A percentile compares a stretch with the other conserved stretches of the same genome.
Conservation (phyloP, 2,113 vertebrate genomes). For the Bubalus kerabau region DNA sequence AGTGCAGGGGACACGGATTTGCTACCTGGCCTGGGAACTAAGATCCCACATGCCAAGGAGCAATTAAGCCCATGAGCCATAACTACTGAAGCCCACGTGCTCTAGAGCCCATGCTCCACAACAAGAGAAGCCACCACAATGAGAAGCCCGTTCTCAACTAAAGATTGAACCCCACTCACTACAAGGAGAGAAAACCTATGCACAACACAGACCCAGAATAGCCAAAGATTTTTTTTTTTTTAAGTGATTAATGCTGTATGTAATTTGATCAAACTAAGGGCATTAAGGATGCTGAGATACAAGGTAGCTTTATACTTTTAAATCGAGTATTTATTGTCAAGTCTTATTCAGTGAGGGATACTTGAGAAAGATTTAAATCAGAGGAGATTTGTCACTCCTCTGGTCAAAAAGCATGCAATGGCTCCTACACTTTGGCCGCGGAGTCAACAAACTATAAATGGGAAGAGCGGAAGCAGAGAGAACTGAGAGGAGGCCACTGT, state of each 20-base stretch:
- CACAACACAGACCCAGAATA: not conserved
- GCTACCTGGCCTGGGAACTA: not conserved
- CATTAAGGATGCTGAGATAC: not conserved
- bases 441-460: not conserved
- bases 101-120: not conserved
- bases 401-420: no score
- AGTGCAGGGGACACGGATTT: not conserved
- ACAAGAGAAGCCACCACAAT: not conserved
- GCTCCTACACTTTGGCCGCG: no score
- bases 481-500: not conserved
- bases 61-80: not conserved
- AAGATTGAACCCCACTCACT: not conserved
- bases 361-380: no score
- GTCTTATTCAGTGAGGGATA: no score
- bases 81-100: accelerated
- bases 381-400: no score
- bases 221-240: not conserved
- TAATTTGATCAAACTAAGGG: not conserved
- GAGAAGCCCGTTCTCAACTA: not conserved
- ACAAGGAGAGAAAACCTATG: not conserved
- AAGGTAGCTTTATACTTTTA: not conserved
- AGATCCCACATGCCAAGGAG: not conserved
- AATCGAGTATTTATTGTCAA: not conserved
- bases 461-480: not conserved
- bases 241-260: not conserved